Conservation (phyloP, 2,888 invertebrate genomes). For the Lobophora halterata region DNA sequence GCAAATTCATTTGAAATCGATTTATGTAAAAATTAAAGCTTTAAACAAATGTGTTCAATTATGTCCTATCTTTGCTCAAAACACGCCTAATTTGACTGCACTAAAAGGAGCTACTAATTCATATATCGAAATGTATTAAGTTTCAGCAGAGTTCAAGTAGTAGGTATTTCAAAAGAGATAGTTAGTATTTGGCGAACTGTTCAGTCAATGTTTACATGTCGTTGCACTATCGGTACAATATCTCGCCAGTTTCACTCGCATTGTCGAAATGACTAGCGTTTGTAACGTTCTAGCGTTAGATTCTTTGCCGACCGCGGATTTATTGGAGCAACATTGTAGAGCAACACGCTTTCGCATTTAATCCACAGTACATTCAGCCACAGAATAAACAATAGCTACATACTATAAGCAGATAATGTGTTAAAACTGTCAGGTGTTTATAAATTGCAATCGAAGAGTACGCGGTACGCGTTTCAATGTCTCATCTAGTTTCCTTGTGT, state of each 20-base stretch:
- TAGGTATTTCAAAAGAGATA: too few relatives aligned
- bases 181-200: too few relatives aligned
- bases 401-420: too few relatives aligned
- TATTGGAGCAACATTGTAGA: conserved; percentile 17
- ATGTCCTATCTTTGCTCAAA: too few relatives aligned
- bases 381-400: conserved; percentile 16
- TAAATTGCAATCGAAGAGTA: conserved; percentile 13
- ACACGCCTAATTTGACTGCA: too few relatives aligned
- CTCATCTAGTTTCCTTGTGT: conserved; percentile 10
- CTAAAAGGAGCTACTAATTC: too few relatives aligned
- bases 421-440: too few relatives aligned
- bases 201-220: conserved; percentile 6
- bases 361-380: conserved; percentile 11
- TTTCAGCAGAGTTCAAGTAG: too few relatives aligned
- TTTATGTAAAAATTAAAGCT: too few relatives aligned
- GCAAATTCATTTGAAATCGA: too few relatives aligned
- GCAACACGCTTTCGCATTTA: conserved; percentile 22
- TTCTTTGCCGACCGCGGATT: conserved; percentile 10
- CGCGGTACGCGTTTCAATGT: background rate
- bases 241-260: conserved; percentile 9
- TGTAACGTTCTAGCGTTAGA: conserved; percentile 4
- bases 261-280: conserved; percentile 20
- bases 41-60: too few relatives aligned
- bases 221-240: conserved; percentile 6
- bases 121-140: too few relatives aligned